Conservation (phyloP, 92 coral and sea anemone genomes). For the Epizoanthus scotinus region DNA sequence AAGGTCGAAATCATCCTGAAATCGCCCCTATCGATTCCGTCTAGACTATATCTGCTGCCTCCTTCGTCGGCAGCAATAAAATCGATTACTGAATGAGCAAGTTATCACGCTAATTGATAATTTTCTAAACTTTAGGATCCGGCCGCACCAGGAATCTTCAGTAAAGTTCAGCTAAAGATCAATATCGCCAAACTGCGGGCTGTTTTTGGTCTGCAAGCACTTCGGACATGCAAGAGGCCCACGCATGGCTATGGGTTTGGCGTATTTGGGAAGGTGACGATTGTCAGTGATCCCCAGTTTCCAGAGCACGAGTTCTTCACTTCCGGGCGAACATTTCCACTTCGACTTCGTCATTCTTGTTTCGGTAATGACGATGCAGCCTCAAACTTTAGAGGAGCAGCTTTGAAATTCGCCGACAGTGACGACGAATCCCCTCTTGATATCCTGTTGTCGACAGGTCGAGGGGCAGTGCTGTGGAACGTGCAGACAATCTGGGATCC, state of each 20-base stretch:
- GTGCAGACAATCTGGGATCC: conserved; percentile 37
- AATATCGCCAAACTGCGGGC: neutral
- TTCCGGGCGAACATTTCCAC: conserved; percentile 46
- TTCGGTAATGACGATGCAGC: conserved; percentile 45
- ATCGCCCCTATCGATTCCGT: too few relatives aligned
- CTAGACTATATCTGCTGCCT: too few relatives aligned
- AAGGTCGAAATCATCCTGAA: too few relatives aligned
- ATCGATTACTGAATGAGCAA: too few relatives aligned
- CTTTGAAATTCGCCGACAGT: conserved; percentile 56
- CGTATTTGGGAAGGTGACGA: conserved; percentile 30
- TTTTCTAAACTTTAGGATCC: conserved; percentile 13
- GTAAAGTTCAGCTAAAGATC: neutral
- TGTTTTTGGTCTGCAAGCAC: neutral
- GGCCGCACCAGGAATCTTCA: conserved; percentile 19
- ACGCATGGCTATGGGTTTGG: conserved; percentile 29
- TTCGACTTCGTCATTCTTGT: conserved; percentile 58
- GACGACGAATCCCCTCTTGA: conserved; percentile 52
- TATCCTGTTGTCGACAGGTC: conserved; percentile 50
- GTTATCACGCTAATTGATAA: neutral
- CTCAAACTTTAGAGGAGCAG: conserved; percentile 47
- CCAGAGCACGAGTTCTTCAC: conserved; percentile 58
- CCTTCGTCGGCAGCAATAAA: too few relatives aligned
- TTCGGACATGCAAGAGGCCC: conserved; percentile 12
- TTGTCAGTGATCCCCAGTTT: conserved; percentile 46
- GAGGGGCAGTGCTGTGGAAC: conserved; percentile 46